These are phyloP conservation scores for Acronicta leporina DNA, from an alignment of 2,888 invertebrate species.

Conservation along the genomic window DNA sequence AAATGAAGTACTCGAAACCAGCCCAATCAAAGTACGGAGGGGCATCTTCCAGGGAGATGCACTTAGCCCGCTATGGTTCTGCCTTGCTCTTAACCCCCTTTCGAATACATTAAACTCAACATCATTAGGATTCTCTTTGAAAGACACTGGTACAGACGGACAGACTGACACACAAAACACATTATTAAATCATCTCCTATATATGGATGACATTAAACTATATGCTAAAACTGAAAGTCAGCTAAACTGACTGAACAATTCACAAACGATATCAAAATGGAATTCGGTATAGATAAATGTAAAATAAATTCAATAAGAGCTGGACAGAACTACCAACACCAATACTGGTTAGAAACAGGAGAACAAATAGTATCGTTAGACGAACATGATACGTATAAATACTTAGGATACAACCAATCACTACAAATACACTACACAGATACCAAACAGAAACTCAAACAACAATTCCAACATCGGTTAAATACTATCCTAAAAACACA, in stretches of 20 bases:
- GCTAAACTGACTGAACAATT: slow-evolving; percentile 4
- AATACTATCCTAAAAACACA: no score
- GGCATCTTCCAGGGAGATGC: slow-evolving; percentile 30
- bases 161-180: neutral
- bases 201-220: slow-evolving; percentile 8
- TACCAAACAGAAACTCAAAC: no score
- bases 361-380: no score
- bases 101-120: slow-evolving; percentile 8
- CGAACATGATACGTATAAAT: no score
- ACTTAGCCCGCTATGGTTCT: slow-evolving; percentile 36
- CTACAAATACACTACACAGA: no score
- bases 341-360: no score
- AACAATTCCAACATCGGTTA: no score
- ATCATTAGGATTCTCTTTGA: slow-evolving; percentile 5
- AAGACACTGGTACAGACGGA: neutral
- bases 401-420: no score
- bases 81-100: slow-evolving; percentile 31
- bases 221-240: slow-evolving; percentile 7
- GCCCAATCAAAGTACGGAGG: slow-evolving; percentile 6
- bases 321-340: no score
- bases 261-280: no score
- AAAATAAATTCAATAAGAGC: no score
- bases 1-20: slow-evolving; percentile 1
- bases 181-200: slow-evolving; percentile 11
- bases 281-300: no score